Percentiles rank a stretch among this genome's conserved stretches.
phyloP scores from a whole-genome alignment of 2,888 invertebrate species.

The Caradrina clavipalpis region DNA sequence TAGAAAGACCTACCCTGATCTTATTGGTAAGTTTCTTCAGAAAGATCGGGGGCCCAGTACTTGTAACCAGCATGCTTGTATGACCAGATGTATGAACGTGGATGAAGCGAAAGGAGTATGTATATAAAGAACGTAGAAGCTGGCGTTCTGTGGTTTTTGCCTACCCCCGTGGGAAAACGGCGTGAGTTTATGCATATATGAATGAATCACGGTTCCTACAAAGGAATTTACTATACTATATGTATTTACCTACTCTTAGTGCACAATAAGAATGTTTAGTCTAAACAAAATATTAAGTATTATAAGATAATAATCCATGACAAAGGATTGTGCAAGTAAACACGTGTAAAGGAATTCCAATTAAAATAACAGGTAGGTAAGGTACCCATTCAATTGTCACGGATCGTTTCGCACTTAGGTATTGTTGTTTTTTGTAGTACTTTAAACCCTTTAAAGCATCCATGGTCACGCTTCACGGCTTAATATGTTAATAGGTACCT shows the following conservation, averaged over 20 bases:
- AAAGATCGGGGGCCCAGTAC: too few relatives aligned
- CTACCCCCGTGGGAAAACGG: too few relatives aligned
- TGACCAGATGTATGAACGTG: too few relatives aligned
- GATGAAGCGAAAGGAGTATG: too few relatives aligned
- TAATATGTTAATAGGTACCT: slow-evolving; percentile 12
- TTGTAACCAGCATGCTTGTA: too few relatives aligned
- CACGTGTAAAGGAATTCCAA: slow-evolving; percentile 36
- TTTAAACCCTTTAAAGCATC: slow-evolving; percentile 49
- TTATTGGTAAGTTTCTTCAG: too few relatives aligned
- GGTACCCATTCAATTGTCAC: slow-evolving; percentile 27
- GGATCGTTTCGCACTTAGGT: slow-evolving; percentile 36
- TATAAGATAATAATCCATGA: slow-evolving; percentile 24
- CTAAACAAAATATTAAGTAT: neutral
- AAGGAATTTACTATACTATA: too few relatives aligned
- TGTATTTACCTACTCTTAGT: neutral
- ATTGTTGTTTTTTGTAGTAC: slow-evolving; percentile 51
- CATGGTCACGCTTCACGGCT: slow-evolving; percentile 51
- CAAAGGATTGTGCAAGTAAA: slow-evolving; percentile 11
- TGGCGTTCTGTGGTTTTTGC: too few relatives aligned
- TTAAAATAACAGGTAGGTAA: slow-evolving; percentile 46
- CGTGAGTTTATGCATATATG: too few relatives aligned
- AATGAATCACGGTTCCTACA: neutral
- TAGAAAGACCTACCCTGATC: too few relatives aligned
- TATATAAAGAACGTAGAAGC: too few relatives aligned
- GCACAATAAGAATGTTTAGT: neutral